Evolutionary conservation across 2,888 invertebrate species (phyloP).

Genomic region (Stenichneumon culpator): DNA sequence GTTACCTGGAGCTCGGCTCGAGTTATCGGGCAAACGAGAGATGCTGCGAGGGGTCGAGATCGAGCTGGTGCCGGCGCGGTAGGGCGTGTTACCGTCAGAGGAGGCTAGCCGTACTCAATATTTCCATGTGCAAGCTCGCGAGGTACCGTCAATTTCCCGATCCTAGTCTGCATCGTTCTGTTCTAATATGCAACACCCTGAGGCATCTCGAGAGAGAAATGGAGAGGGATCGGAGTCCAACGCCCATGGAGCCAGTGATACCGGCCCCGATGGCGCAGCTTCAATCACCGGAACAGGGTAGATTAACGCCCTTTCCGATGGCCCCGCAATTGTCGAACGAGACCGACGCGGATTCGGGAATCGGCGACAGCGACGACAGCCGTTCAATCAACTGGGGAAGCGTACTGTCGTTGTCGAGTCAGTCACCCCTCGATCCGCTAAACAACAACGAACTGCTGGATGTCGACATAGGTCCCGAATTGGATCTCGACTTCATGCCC

Average conservation of each 20-base stretch:
- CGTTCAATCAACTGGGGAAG: slow-evolving; percentile 97
- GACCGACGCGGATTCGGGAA: slow-evolving; percentile 91
- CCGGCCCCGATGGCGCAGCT: slow-evolving; percentile 85
- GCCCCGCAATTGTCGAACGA: slow-evolving; percentile 87
- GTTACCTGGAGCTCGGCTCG: slow-evolving; percentile 93
- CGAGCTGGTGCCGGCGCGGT: slow-evolving; percentile 91
- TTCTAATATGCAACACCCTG: slow-evolving; percentile 96
- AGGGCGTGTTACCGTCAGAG: slow-evolving; percentile 94
- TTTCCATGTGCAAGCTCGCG: slow-evolving; percentile 96
- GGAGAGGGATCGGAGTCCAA: slow-evolving; percentile 88
- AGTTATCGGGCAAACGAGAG: slow-evolving; percentile 84
- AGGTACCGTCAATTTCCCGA: slow-evolving; percentile 95
- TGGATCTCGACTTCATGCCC: slow-evolving; percentile 88
- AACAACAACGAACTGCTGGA: slow-evolving; percentile 92
- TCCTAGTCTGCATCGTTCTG: slow-evolving; percentile 95
- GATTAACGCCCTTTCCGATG: slow-evolving; percentile 85
- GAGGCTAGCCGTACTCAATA: slow-evolving; percentile 95
- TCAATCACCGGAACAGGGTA: slow-evolving; percentile 83
- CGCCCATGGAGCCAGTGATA: slow-evolving; percentile 82
- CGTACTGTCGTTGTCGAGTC: slow-evolving; percentile 94
- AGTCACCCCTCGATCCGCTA: slow-evolving; percentile 93
- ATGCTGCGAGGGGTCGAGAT: slow-evolving; percentile 91
- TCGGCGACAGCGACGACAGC: slow-evolving; percentile 89
- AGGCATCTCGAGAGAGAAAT: slow-evolving; percentile 96
- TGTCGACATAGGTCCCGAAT: slow-evolving; percentile 87